Evolutionary conservation across 2,797 vertebrate genomes (phyloP), one percentile per base, ranked within the genome.

Genomic region (Echeneis naucrates): DNA sequence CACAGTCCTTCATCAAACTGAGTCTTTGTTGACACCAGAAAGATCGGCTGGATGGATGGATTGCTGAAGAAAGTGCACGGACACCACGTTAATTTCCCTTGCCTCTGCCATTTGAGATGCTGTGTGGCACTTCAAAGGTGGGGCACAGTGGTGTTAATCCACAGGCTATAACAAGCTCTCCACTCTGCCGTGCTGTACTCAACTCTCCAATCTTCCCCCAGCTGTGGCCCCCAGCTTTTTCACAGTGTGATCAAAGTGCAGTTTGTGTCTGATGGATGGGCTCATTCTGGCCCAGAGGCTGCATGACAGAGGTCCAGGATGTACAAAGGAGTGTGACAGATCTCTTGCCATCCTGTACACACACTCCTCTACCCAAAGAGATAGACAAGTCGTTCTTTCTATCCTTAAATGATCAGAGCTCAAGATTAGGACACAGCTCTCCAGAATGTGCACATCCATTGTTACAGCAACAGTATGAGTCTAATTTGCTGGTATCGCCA

Each of bases 181-280:
- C 52, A 52, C 64, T 88, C 60, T 66, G 59, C 81, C 66, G 58
- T 30, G 73, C 75, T 59, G 63, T 66, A 65, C 75, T 82, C 72
- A 16, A 67, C 73, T 56, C 80, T 70, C 38, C 35, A 8, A 71
- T 72, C 56, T 62, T 68, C 70, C 68, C 77, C 82, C 53, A 48
- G 72, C 70, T 50, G 35, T 69, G 78, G 77, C 86, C 88, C 88
- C 81, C 63, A 56, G 85, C 74, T 87, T 89, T 81, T 82, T 80
- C 81, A n/a, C 87, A 86, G 86, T 59, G 85, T 88, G 92, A 93
- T 94, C 94, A 94, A 94, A 94, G 93, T 91, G 81, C 82, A 85
- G 81, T 75, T 82, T 69, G 70, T 68, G 61, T 81, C 87, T 93
- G 91, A 93, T 90, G 85, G 89, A 93, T 92, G 90, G 83, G 71